Evolutionary conservation across 1,140 invertebrate species (phyloP).

Genomic region (Antheraea pernyi): DNA sequence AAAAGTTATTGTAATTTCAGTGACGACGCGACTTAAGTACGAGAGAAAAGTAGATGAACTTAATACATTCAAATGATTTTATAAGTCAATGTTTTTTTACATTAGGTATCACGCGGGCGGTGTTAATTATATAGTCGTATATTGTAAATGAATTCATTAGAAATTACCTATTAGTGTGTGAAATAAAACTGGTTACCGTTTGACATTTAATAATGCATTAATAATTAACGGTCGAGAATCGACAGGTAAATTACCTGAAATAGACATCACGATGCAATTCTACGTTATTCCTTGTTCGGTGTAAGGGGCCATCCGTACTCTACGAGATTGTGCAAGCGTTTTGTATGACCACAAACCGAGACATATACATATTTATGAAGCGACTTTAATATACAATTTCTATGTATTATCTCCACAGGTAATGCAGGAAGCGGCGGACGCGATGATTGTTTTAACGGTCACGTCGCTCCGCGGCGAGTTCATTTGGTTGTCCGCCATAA

Average conservation of each 20-base stretch:
- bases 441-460: conserved; percentile 74
- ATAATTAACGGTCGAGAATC: not conserved
- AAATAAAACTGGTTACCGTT: not conserved
- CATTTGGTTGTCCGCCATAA: not conserved
- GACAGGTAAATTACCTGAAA: not conserved
- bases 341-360: conserved; percentile 70
- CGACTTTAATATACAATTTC: conserved; percentile 77
- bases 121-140: not conserved
- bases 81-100: no score
- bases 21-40: no score
- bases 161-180: not conserved
- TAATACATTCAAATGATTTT: no score
- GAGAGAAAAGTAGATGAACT: no score
- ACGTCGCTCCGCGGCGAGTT: conserved; percentile 21
- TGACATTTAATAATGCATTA: not conserved
- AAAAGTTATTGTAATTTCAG: no score
- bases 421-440: conserved; percentile 67
- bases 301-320: conserved; percentile 50
- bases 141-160: not conserved
- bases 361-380: conserved; percentile 77
- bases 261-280: not conserved
- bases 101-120: no score
- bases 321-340: conserved; percentile 67
- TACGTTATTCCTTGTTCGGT: conserved; percentile 8
- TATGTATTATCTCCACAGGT: conserved; percentile 73